A percentile compares a stretch with the other conserved stretches of the same genome.
phyloP scores from a whole-genome alignment of 2,113 vertebrate species.

The Bettongia penicillata region DNA sequence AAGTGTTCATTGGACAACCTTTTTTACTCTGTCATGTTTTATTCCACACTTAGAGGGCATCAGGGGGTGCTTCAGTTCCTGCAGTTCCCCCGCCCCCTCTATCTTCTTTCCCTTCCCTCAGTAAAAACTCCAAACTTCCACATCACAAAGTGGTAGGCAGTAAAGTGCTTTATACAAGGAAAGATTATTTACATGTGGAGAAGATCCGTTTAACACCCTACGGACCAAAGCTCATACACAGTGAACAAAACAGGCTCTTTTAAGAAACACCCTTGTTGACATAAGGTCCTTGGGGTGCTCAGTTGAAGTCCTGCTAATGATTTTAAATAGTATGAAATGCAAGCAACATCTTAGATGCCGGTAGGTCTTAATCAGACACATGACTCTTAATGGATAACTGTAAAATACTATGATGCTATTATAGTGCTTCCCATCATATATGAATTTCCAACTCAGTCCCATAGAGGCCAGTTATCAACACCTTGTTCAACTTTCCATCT shows the following conservation, averaged over 20 bases:
- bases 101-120: slow-evolving; percentile 71
- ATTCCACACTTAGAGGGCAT: neutral
- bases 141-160: slow-evolving; percentile 76
- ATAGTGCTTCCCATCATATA: neutral
- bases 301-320: slow-evolving; percentile 58
- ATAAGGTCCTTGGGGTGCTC: neutral
- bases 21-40: slow-evolving; percentile 43
- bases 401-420: slow-evolving; percentile 20
- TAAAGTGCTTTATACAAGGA: slow-evolving; percentile 94
- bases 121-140: slow-evolving; percentile 73
- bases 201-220: slow-evolving; percentile 74
- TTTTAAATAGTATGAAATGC: slow-evolving; percentile 62
- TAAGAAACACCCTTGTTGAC: slow-evolving; percentile 71
- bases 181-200: slow-evolving; percentile 82
- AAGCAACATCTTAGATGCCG: slow-evolving; percentile 12
- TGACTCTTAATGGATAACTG: slow-evolving; percentile 32
- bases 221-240: slow-evolving; percentile 65
- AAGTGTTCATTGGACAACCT: slow-evolving; percentile 67
- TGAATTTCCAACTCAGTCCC: slow-evolving; percentile 11
- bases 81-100: neutral
- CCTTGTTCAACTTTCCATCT: slow-evolving; percentile 15
- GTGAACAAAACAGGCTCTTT: slow-evolving; percentile 69
- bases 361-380: slow-evolving; percentile 23
- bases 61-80: slow-evolving; percentile 79
- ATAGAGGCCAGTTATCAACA: slow-evolving; percentile 21